Evolutionary conservation across 2,113 vertebrate genomes (phyloP), one percentile per base, ranked within the genome.

Genomic region (Donacobius atricapilla): DNA sequence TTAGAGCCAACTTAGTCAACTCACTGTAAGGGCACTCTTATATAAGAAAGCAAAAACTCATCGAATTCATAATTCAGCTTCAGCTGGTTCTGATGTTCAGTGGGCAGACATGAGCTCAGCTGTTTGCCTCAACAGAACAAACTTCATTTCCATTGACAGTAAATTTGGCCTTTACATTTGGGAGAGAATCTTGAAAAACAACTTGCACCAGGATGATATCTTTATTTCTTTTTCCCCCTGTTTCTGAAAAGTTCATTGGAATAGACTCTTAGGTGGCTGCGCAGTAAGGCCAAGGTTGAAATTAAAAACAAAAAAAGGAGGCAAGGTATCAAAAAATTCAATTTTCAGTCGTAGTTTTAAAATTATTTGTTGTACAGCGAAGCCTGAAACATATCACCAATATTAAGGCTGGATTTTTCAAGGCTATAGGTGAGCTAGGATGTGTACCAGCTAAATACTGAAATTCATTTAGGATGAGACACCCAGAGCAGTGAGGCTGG

Each of bases 151-250:
- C 63, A 42, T 15, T 53, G 77, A 58, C 72, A 81, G 51, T 80
- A 75, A 75, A 89, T 81, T 78, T 93, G 83, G 48, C 61, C 56
- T 47, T 56, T 44, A 50, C 20, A 88, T 87, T 86, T 61, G 73
- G 70, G 66, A 89, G 30, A 51, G 13, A 95, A 83, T 73, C 35
- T 80, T 86, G 61, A 95, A 87, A 92, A 96, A 89, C 31, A 95
- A 47, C 37, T 65, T 73, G 35, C 45, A 88, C 33, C 28, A 65
- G 39, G 27, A 64, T 35, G 30, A 48, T 23, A 7, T 76, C 68
- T 61, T 54, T 10, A 4, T 3, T 7, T 5, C 18, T 18, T 18
- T 15, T 8, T 2, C 0, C 3, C 5, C 13, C n/a, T 2, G 1
- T 57, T 96, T 83, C 75, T 50, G 37, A 88, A 69, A 87, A 40